Conservation (phyloP, 2,113 vertebrate species). For the Rattus rattus region DNA sequence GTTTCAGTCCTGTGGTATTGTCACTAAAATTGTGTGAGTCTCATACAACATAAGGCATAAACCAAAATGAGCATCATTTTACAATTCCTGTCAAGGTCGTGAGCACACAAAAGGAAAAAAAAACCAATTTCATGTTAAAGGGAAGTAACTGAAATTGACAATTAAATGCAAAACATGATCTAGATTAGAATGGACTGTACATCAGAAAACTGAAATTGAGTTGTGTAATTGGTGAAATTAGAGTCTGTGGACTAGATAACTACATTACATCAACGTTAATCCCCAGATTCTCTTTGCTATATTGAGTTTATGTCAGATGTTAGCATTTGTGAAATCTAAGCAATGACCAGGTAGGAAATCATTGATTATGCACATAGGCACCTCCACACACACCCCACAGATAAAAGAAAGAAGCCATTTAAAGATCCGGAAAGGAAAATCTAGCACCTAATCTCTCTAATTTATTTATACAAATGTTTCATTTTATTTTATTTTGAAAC, state of each 20-base stretch:
- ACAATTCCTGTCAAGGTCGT: background rate
- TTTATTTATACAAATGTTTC: background rate
- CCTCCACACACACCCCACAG: rapidly evolving
- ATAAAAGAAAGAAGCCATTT: background rate
- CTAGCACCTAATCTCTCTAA: background rate
- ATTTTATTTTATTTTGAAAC: background rate
- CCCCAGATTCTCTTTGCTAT: background rate
- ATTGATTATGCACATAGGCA: background rate
- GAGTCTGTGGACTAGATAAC: background rate
- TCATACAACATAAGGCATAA: background rate
- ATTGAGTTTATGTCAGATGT: background rate
- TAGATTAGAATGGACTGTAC: background rate
- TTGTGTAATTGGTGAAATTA: background rate
- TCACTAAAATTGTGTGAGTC: background rate
- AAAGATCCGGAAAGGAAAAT: background rate
- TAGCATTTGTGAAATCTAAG: background rate
- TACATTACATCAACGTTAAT: background rate
- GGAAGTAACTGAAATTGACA: background rate
- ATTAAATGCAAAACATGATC: background rate
- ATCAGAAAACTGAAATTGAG: background rate
- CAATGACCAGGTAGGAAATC: background rate
- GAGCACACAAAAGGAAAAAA: background rate
- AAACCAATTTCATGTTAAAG: background rate
- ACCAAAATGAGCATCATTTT: background rate
- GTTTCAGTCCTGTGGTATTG: background rate